These are phyloP conservation scores for Luscinia megarhynchos DNA, from an alignment of 2,797 vertebrate species.

Conservation along the genomic window DNA sequence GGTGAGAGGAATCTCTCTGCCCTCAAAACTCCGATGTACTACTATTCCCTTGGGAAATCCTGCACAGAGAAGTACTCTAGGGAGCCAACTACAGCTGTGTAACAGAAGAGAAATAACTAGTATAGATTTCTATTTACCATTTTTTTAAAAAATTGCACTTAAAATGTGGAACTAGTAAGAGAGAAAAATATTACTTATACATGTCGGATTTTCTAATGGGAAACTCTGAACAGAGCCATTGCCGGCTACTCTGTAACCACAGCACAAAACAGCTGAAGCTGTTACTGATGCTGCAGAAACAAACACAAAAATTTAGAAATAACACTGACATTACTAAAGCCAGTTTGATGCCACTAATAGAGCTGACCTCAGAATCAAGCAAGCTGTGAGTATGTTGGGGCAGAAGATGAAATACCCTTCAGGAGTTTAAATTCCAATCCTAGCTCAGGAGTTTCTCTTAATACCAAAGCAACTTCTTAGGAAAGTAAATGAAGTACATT, in stretches of 20 bases:
- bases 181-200: neutral
- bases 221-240: neutral
- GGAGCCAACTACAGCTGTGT: neutral
- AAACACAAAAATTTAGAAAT: neutral
- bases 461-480: constrained; percentile 50
- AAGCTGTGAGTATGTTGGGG: neutral
- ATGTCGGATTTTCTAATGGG: neutral
- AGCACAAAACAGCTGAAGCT: neutral
- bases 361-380: neutral
- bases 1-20: neutral
- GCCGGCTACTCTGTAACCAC: neutral
- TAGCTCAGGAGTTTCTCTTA: constrained; percentile 32
- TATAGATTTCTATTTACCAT: neutral
- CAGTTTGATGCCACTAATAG: neutral
- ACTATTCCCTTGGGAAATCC: neutral
- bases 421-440: constrained; percentile 37
- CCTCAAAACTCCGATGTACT: neutral
- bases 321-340: constrained; percentile 4
- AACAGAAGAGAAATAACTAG: neutral
- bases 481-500: constrained; percentile 68
- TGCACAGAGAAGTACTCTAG: neutral
- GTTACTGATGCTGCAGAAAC: neutral
- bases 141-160: neutral
- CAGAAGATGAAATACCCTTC: neutral
- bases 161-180: neutral